Evolutionary conservation across 1,140 invertebrate genomes (phyloP), one percentile per base, ranked within the genome.

Genomic region (Tetramorium simillimum): DNA sequence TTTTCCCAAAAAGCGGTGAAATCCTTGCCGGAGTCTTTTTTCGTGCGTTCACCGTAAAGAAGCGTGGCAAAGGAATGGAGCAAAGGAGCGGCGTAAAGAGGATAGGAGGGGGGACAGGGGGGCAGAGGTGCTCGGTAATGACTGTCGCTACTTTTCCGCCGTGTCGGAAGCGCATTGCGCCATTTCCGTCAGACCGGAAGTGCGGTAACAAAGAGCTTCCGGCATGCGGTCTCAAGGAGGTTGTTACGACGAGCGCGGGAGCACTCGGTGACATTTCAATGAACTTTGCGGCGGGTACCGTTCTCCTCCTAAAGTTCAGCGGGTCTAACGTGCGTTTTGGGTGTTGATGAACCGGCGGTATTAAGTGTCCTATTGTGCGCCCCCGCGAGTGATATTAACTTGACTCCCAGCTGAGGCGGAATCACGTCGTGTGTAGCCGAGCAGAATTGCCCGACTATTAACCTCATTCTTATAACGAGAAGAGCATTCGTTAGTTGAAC

Each of bases 191-290:
- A 76, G 89, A 90, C 89, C 92, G 90, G 90, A 92, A 92, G 91
- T 90, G 85, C 88, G 88, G 87, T 89, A 91, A 93, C 92, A 92
- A 94, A 93, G 92, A 91, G 91, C 86, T 92, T 93, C 90, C 89
- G 91, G 86, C 88, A 89, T 88, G 89, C 91, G 91, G 91, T 88
- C 91, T 87, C 91, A 89, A 90, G 87, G 85, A 91, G 90, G 84
- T 90, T 90, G 89, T 91, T 90, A 91, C 76, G 81, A 62, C 51
- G 76, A 85, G 81, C 87, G 86, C 62, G 51, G 90, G 65, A 72
- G 86, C 58, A 86, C 85, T 88, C 90, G 87, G 89, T 93, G 92
- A 93, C 93, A 93, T 94, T 94, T 94, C 90, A 89, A 91, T 94
- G 92, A 93, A 94, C 93, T 94, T 94, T 94, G 87, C 67, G 82